Conservation (phyloP, 2,888 invertebrate genomes). For the Hipparchia semele region DNA sequence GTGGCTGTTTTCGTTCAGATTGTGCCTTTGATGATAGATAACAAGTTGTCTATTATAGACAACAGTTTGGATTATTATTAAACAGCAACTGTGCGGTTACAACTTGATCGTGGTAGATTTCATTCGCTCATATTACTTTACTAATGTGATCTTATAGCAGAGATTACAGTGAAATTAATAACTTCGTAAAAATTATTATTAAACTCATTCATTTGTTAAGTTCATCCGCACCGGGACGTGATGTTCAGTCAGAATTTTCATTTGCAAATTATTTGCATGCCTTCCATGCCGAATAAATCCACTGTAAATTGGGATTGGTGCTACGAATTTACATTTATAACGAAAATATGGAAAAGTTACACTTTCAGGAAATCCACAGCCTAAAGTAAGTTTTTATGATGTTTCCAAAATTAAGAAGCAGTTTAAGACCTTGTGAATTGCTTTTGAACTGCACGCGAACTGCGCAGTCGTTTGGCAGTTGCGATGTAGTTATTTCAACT, state of each 20-base stretch:
- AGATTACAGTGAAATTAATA: not conserved
- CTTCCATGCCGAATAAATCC: not conserved
- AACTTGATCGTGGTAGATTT: no score
- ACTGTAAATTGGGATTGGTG: slow-evolving; percentile 6
- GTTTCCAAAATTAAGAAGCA: no score
- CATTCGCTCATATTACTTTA: no score
- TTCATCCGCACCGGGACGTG: slow-evolving; percentile 27
- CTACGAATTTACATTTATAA: slow-evolving; percentile 16
- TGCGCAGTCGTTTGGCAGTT: no score
- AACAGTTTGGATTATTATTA: no score
- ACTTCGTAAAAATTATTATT: not conserved
- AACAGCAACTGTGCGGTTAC: no score
- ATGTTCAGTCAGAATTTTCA: slow-evolving; percentile 20
- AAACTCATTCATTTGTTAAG: slow-evolving; percentile 21
- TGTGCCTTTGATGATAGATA: no score
- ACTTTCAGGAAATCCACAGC: not conserved
- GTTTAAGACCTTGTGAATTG: no score
- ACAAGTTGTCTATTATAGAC: no score
- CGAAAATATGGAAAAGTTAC: slow-evolving; percentile 5
- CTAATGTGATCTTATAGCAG: not conserved
- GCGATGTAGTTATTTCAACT: no score
- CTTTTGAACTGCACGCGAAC: no score
- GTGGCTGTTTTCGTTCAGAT: no score
- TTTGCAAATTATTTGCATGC: slow-evolving; percentile 31
- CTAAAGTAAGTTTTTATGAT: not conserved